A percentile compares a stretch with the other conserved stretches of the same genome.
Conservation (phyloP, 1,140 invertebrate genomes). For the Andricus grossulariae region DNA sequence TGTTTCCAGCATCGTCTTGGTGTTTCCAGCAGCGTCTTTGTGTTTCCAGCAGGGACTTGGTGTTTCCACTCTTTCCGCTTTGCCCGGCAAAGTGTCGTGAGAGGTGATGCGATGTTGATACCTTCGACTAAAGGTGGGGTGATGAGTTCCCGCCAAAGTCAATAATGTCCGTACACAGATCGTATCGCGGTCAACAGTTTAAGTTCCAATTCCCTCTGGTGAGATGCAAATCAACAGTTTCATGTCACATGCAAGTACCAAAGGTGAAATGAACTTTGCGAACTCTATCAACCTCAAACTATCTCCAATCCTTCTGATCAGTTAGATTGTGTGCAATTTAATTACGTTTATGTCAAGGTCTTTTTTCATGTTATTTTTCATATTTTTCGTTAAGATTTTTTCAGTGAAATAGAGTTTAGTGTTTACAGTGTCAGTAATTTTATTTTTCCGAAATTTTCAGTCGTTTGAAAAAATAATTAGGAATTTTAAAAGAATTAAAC, state of each 20-base stretch:
- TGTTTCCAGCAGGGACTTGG: background rate
- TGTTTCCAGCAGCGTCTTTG: constrained; percentile 52
- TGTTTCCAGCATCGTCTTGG: constrained; percentile 34
- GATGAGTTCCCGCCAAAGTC: constrained; percentile 21
- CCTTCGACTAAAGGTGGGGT: constrained; percentile 32
- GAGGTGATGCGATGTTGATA: constrained; percentile 49
- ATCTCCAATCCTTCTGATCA: background rate
- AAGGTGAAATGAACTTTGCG: background rate
- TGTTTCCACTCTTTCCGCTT: constrained; percentile 50
- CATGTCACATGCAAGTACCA: constrained; percentile 6
- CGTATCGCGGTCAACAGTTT: constrained; percentile 4
- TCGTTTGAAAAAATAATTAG: no score
- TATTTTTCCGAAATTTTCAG: no score
- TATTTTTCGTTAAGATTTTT: no score
- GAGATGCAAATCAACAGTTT: constrained; percentile 13
- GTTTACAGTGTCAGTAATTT: no score
- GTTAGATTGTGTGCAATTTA: background rate
- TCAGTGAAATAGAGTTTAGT: no score
- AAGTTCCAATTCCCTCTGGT: constrained; percentile 7
- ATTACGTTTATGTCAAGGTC: background rate
- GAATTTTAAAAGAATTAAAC: no score
- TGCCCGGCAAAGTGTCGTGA: constrained; percentile 50
- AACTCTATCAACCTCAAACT: constrained; percentile 9
- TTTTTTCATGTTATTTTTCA: background rate
- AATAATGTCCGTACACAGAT: constrained; percentile 12